These are phyloP conservation scores for Crotalus helleri DNA, from an alignment of 2,113 vertebrate genomes.

Conservation along the genomic window DNA sequence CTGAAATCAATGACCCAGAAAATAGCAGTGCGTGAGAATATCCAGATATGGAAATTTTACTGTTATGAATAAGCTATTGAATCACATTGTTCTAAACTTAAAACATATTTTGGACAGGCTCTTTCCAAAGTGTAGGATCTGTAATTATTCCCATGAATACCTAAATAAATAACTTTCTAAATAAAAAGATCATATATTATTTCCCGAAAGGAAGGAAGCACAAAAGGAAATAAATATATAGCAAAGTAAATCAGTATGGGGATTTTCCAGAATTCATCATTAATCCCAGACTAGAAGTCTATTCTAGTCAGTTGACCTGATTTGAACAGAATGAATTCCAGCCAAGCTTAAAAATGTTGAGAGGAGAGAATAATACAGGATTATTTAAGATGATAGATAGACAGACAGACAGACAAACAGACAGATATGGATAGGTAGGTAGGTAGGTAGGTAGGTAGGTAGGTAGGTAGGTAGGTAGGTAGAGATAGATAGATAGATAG, in stretches of 20 bases:
- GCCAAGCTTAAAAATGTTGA: constrained; percentile 28
- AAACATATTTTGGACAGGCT: neutral
- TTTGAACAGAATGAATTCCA: constrained; percentile 45
- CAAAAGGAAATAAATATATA: neutral
- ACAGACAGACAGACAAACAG: too few relatives aligned
- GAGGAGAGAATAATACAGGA: neutral
- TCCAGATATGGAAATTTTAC: neutral
- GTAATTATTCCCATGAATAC: neutral
- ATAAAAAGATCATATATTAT: neutral
- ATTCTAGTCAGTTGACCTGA: constrained; percentile 29
- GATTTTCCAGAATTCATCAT: constrained; percentile 14
- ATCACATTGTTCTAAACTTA: neutral
- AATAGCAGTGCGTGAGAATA: neutral
- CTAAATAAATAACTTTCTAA: neutral
- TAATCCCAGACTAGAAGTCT: neutral
- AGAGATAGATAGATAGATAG: too few relatives aligned
- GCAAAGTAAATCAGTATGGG: neutral
- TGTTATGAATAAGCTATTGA: neutral
- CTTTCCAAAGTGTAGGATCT: neutral
- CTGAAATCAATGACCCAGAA: neutral
- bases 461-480: too few relatives aligned
- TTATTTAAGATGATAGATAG: constrained; percentile 2
- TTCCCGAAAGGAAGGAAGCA: neutral
- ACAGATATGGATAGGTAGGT: neutral
- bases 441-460: neutral